A percentile compares a stretch with the other conserved stretches of the same genome.
phyloP scores from a whole-genome alignment of 2,797 vertebrate species.

The Phaenicophaeus curvirostris region DNA sequence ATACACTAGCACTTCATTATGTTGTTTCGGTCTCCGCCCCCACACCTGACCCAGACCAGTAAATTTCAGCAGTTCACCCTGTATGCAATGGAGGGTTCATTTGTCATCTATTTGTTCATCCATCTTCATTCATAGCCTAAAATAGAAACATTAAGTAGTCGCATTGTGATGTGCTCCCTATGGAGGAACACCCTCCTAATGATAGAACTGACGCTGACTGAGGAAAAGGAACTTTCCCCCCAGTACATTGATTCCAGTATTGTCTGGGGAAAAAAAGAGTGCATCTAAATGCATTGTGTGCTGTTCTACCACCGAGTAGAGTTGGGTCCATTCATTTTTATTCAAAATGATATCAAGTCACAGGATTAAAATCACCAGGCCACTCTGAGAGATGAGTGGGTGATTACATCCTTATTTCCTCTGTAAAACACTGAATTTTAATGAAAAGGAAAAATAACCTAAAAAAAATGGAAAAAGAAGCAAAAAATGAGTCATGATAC shows the following conservation, averaged over 20 bases:
- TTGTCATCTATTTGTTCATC: neutral
- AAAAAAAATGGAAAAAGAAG: neutral
- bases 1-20: neutral
- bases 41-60: neutral
- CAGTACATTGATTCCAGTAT: neutral
- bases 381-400: neutral
- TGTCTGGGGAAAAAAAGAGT: neutral
- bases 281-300: neutral
- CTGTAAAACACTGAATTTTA: neutral
- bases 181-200: neutral
- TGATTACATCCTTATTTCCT: neutral
- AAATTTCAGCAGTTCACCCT: neutral
- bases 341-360: neutral
- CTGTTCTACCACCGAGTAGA: neutral
- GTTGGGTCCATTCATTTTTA: neutral
- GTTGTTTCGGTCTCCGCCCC: neutral
- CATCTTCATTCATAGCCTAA: neutral
- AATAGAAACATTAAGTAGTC: neutral
- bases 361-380: neutral
- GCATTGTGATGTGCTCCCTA: neutral
- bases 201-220: neutral
- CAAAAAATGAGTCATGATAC: neutral
- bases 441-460: neutral
- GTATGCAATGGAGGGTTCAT: neutral
- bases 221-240: neutral